Percentiles rank a stretch among this genome's conserved stretches.
phyloP scores from a whole-genome alignment of 1,140 invertebrate species.

The Drosophila repleta region DNA sequence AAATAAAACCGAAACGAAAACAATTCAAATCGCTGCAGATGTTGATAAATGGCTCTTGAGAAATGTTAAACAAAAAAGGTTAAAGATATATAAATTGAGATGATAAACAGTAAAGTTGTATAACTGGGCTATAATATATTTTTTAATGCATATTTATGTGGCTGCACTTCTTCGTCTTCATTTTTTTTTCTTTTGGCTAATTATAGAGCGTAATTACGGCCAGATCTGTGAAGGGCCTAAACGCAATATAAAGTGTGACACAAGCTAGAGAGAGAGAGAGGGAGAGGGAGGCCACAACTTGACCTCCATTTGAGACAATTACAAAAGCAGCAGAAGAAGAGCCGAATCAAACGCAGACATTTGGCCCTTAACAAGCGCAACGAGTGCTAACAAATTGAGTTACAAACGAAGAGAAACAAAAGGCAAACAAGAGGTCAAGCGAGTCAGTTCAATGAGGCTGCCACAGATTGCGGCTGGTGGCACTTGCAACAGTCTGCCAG shows the following conservation, averaged over 20 bases:
- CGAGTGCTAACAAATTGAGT: slow-evolving; percentile 75
- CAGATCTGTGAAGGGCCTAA: slow-evolving; percentile 1
- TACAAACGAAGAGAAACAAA: slow-evolving; percentile 35
- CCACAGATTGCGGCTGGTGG: slow-evolving; percentile 18
- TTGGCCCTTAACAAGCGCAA: slow-evolving; percentile 43
- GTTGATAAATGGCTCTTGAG: slow-evolving; percentile 47
- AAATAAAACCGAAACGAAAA: slow-evolving; percentile 19
- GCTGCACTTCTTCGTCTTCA: too few relatives aligned
- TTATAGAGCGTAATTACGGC: slow-evolving; percentile 4
- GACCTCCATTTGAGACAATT: slow-evolving; percentile 71
- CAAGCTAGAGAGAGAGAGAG: slow-evolving; percentile 21
- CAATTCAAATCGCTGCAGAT: slow-evolving; percentile 26
- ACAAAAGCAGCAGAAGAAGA: slow-evolving; percentile 11
- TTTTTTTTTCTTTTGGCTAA: background rate
- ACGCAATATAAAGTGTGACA: slow-evolving; percentile 48
- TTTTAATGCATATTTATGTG: slow-evolving; percentile 12
- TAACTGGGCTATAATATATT: slow-evolving; percentile 4
- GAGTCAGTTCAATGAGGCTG: slow-evolving; percentile 38
- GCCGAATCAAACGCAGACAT: slow-evolving; percentile 66
- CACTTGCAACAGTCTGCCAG: slow-evolving; percentile 52
- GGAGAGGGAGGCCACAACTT: slow-evolving; percentile 60
- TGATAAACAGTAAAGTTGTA: slow-evolving; percentile 32
- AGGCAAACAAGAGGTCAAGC: slow-evolving; percentile 61
- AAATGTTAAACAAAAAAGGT: slow-evolving; percentile 25
- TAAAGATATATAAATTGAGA: slow-evolving; percentile 34